phyloP scores from a whole-genome alignment of 1,140 invertebrate species.

The Venturia canescens region DNA sequence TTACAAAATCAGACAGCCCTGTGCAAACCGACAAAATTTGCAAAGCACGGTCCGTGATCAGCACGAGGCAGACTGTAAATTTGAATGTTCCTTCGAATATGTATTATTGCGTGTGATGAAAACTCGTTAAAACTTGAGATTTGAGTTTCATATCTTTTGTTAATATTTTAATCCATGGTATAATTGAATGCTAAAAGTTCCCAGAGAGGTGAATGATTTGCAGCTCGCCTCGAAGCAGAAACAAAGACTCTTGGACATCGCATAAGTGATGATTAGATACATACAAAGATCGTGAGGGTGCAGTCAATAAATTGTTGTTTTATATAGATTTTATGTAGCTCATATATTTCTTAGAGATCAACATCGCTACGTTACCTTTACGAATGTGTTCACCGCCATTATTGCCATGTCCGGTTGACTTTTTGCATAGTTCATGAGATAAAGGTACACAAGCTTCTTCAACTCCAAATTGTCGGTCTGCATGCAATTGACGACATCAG shows the following conservation, averaged over 20 bases:
- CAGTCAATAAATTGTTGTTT: slow-evolving; percentile 65
- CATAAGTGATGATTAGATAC: slow-evolving; percentile 52
- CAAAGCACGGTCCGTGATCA: slow-evolving; percentile 70
- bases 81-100: slow-evolving; percentile 44
- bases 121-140: not conserved
- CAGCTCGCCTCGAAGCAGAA: slow-evolving; percentile 64
- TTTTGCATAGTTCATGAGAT: slow-evolving; percentile 99
- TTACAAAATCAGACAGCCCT: slow-evolving; percentile 71
- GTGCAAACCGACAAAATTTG: slow-evolving; percentile 71
- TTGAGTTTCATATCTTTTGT: not conserved
- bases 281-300: slow-evolving; percentile 70
- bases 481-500: slow-evolving; percentile 99
- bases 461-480: slow-evolving; percentile 99
- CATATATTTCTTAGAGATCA: slow-evolving; percentile 23
- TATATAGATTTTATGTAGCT: slow-evolving; percentile 30
- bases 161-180: not conserved
- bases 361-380: slow-evolving; percentile 86
- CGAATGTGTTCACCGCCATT: slow-evolving; percentile 99
- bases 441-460: slow-evolving; percentile 99
- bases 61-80: slow-evolving; percentile 67
- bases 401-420: slow-evolving; percentile 99
- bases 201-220: slow-evolving; percentile 50
- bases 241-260: slow-evolving; percentile 66
- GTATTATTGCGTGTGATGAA: slow-evolving; percentile 1
- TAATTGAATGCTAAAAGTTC: not conserved